Evolutionary conservation across 2,797 vertebrate genomes (phyloP).

Genomic region (Dermochelys coriacea): DNA sequence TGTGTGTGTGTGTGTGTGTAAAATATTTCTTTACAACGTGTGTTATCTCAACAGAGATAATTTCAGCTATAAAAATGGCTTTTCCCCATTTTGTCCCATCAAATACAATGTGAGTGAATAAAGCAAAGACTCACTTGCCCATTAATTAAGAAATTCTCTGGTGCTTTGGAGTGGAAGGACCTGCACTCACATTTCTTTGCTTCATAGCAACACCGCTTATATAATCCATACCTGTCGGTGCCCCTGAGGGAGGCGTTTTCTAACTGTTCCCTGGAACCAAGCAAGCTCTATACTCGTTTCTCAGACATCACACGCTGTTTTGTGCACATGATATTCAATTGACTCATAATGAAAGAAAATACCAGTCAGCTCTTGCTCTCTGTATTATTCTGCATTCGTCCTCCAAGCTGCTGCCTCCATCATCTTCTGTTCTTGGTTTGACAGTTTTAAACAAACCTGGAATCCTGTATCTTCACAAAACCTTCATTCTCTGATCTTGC

Average conservation of each 20-base stretch:
- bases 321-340: background rate
- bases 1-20: too few species aligned
- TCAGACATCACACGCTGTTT: background rate
- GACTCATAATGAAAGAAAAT: background rate
- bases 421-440: background rate
- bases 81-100: background rate
- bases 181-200: background rate
- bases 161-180: background rate
- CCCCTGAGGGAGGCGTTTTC: background rate
- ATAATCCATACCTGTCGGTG: background rate
- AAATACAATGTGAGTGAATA: background rate
- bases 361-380: background rate
- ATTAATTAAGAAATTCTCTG: background rate
- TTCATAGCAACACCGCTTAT: background rate
- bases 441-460: background rate
- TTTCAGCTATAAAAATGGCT: background rate
- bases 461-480: background rate
- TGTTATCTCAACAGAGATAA: background rate
- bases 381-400: background rate
- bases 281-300: background rate
- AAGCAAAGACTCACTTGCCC: background rate
- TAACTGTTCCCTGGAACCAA: background rate
- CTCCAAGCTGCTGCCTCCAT: background rate
- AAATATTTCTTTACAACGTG: background rate
- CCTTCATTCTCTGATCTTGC: background rate